Conservation (phyloP, 1,140 invertebrate species). For the Subanguina moxae region DNA sequence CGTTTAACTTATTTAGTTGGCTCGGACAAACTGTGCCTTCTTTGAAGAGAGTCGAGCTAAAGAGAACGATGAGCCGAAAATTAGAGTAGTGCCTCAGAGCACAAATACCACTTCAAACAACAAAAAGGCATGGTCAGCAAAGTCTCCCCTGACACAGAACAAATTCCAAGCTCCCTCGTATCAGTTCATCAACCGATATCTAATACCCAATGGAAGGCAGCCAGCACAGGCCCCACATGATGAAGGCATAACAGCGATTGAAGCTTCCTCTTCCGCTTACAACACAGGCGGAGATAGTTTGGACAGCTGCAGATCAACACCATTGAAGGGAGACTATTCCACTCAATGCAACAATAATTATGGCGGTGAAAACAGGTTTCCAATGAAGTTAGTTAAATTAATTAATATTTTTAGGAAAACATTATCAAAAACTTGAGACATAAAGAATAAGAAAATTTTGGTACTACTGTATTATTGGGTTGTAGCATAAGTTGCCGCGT, state of each 20-base stretch:
- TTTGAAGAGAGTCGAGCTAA: too few relatives aligned
- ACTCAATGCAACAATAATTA: neutral
- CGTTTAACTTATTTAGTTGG: too few relatives aligned
- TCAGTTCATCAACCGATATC: neutral
- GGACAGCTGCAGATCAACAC: constrained; percentile 68
- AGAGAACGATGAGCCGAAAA: too few relatives aligned
- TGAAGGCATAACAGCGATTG: constrained; percentile 37
- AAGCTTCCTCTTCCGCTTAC: constrained; percentile 72
- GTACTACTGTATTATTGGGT: too few relatives aligned
- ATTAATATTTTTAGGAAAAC: neutral
- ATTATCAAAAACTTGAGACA: neutral
- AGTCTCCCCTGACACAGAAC: constrained; percentile 1
- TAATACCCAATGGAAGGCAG: neutral
- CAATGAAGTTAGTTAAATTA: neutral
- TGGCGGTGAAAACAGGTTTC: neutral
- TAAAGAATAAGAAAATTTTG: neutral
- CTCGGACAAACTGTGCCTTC: too few relatives aligned
- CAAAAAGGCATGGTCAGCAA: neutral
- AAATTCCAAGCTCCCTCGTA: neutral
- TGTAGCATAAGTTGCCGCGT: too few relatives aligned
- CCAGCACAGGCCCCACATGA: neutral
- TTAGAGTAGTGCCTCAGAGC: neutral
- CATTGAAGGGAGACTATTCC: constrained; percentile 66
- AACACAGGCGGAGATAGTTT: constrained; percentile 71
- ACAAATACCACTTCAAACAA: neutral